These are phyloP conservation scores for Pseudobourletiella spinata DNA, from an alignment of 1,140 invertebrate genomes.

Conservation along the genomic window DNA sequence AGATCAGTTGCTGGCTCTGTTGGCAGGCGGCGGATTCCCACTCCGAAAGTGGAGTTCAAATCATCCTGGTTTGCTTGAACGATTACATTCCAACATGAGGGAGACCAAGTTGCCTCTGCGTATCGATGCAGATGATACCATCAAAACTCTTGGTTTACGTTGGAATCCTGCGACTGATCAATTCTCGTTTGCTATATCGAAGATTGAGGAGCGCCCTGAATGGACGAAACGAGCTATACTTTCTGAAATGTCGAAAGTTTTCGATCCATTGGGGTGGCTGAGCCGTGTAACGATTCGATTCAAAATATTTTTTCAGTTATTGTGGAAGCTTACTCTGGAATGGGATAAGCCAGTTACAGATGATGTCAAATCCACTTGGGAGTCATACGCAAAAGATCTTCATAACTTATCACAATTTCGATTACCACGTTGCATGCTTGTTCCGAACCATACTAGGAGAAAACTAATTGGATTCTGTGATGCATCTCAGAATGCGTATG, in stretches of 20 bases:
- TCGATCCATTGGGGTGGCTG: slow-evolving; percentile 29
- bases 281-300: slow-evolving; percentile 17
- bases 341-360: slow-evolving; percentile 29
- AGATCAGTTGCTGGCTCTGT: slow-evolving; percentile 26
- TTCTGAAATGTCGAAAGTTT: slow-evolving; percentile 26
- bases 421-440: slow-evolving; percentile 3
- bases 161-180: slow-evolving; percentile 38
- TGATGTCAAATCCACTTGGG: slow-evolving; percentile 30
- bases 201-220: not conserved
- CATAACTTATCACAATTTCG: not conserved
- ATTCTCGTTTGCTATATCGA: not conserved
- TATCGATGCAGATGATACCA: slow-evolving; percentile 21
- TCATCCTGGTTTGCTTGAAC: slow-evolving; percentile 5
- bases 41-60: slow-evolving; percentile 41
- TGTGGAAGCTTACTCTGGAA: slow-evolving; percentile 17
- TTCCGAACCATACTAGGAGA: not conserved
- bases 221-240: slow-evolving; percentile 26
- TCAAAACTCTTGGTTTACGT: slow-evolving; percentile 37
- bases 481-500: not conserved
- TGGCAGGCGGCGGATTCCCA: slow-evolving; percentile 34
- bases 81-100: slow-evolving; percentile 4
- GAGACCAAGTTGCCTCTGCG: slow-evolving; percentile 6
- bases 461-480: slow-evolving; percentile 16
- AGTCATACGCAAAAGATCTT: slow-evolving; percentile 1
- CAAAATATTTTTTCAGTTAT: slow-evolving; percentile 32